Percentiles rank a stretch among this genome's conserved stretches.
These are phyloP conservation scores for Choloepus hoffmanni DNA, from an alignment of 2,113 vertebrate genomes.

Conservation along the genomic window DNA sequence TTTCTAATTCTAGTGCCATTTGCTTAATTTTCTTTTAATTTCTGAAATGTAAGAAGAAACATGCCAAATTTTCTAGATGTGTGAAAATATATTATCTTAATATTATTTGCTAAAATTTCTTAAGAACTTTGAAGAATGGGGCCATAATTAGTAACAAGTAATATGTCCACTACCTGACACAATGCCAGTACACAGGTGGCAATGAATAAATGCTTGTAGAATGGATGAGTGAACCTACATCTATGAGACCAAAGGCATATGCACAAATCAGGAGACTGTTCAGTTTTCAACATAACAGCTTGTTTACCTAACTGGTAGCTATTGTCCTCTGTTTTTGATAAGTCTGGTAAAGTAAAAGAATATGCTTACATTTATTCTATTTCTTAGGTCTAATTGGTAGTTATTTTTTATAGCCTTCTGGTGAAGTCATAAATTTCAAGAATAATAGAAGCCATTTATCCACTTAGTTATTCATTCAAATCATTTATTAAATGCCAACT, in stretches of 20 bases:
- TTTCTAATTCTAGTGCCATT: conserved; percentile 80
- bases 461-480: conserved; percentile 33
- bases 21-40: conserved; percentile 77
- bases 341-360: conserved; percentile 17
- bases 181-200: neutral
- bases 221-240: neutral
- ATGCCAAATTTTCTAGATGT: conserved; percentile 52
- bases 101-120: conserved; percentile 34
- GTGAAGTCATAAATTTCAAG: conserved; percentile 45
- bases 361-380: neutral
- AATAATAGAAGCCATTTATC: conserved; percentile 37
- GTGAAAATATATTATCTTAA: conserved; percentile 62
- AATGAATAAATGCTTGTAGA: neutral
- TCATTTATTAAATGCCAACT: conserved; percentile 46
- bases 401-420: conserved; percentile 53
- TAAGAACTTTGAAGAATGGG: neutral
- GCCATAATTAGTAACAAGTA: neutral
- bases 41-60: conserved; percentile 60
- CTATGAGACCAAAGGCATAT: neutral
- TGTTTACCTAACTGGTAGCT: neutral
- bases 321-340: neutral
- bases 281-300: neutral
- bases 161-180: neutral
- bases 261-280: neutral
- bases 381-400: conserved; percentile 34